Conservation (phyloP, 2,113 vertebrate species). For the Salvelinus fontinalis region DNA sequence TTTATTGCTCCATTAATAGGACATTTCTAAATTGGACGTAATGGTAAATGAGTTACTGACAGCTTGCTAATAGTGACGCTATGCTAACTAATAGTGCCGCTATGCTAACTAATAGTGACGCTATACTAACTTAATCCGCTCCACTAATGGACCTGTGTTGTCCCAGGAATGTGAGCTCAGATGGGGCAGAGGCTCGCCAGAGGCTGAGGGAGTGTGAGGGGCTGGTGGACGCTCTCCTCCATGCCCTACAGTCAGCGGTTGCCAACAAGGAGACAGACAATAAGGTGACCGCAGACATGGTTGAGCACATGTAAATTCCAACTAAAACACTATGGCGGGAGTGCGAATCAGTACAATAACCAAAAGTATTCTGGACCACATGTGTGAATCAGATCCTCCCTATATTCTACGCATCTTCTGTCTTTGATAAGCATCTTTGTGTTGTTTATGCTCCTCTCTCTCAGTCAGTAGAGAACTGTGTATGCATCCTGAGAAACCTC, state of each 20-base stretch:
- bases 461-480: constrained; percentile 96
- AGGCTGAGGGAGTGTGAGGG: constrained; percentile 92
- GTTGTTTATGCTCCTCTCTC: constrained; percentile 17
- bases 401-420: background rate
- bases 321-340: too few species aligned
- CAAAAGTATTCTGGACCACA: background rate
- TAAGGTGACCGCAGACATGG: constrained; percentile 80
- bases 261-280: constrained; percentile 95
- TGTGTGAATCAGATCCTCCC: background rate
- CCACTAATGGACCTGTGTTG: constrained; percentile 12
- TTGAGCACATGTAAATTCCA: background rate
- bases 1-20: background rate
- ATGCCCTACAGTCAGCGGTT: constrained; percentile 90
- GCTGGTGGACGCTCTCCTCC: constrained; percentile 91
- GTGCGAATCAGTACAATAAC: background rate
- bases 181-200: constrained; percentile 91
- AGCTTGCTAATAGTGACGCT: too few species aligned
- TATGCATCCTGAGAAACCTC: constrained; percentile 95
- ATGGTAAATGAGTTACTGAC: too few species aligned
- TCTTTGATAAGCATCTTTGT: background rate
- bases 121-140: too few species aligned
- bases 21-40: too few species aligned
- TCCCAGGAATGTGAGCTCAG: constrained; percentile 94
- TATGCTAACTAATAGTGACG: too few species aligned
- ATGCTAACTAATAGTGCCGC: too few species aligned